A percentile compares a stretch with the other conserved stretches of the same genome.
Conservation (phyloP, 2,113 vertebrate genomes). For the Phycodurus eques region DNA sequence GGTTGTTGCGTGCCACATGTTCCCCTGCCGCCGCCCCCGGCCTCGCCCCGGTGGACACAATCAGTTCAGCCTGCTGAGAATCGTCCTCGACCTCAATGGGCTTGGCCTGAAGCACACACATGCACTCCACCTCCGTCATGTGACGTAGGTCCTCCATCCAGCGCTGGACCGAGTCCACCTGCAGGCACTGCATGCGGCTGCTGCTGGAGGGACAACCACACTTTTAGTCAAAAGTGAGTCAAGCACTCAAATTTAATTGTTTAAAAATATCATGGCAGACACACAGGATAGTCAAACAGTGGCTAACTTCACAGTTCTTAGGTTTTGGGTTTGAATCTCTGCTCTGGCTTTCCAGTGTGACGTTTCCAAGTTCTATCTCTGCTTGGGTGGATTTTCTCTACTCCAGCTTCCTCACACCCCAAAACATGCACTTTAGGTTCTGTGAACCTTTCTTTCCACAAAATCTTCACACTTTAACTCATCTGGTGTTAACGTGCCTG, state of each 20-base stretch:
- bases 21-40: slow-evolving; percentile 44
- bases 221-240: background rate
- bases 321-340: too few species aligned
- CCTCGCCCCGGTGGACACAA: slow-evolving; percentile 71
- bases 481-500: too few species aligned
- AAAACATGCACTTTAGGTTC: too few species aligned
- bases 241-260: background rate
- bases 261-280: too few species aligned
- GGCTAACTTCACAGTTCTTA: too few species aligned
- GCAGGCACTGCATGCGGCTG: slow-evolving; percentile 82
- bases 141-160: slow-evolving; percentile 97
- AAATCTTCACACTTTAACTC: too few species aligned
- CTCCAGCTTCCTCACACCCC: too few species aligned
- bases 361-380: too few species aligned
- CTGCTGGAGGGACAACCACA: slow-evolving; percentile 18
- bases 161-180: slow-evolving; percentile 93
- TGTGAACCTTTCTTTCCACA: too few species aligned
- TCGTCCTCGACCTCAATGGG: slow-evolving; percentile 91
- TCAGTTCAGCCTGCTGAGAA: slow-evolving; percentile 78
- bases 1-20: slow-evolving; percentile 75
- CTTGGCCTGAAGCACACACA: slow-evolving; percentile 96
- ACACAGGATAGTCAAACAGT: too few species aligned
- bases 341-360: too few species aligned
- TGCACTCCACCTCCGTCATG: slow-evolving; percentile 97
- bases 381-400: too few species aligned